Conservation (phyloP, 2,113 vertebrate genomes). For the Lampris megalopsis region DNA sequence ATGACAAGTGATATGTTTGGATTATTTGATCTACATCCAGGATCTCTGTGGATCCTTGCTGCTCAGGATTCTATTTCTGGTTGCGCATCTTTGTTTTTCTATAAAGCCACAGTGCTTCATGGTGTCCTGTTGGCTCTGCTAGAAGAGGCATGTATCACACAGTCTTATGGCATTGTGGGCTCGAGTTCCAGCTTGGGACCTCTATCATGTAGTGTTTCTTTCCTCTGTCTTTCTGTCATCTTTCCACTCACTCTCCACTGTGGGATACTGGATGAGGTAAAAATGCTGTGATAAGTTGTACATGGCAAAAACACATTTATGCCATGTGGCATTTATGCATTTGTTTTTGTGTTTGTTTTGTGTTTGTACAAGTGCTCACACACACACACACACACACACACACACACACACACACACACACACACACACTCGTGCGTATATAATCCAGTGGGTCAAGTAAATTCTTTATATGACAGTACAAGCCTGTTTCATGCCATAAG, state of each 20-base stretch:
- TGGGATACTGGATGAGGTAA: neutral
- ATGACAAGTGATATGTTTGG: constrained; percentile 30
- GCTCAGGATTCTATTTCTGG: constrained; percentile 68
- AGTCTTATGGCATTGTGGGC: constrained; percentile 38
- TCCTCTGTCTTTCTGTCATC: neutral
- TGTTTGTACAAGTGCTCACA: neutral
- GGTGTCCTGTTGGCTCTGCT: constrained; percentile 47
- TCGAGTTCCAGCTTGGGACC: constrained; percentile 43
- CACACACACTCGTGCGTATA: neutral
- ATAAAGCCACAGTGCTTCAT: constrained; percentile 35
- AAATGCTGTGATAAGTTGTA: neutral
- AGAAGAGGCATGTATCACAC: neutral
- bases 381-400: neutral
- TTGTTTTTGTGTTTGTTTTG: too few species aligned
- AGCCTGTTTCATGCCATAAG: neutral
- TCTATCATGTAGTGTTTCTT: constrained; percentile 12
- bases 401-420: constrained; percentile 16
- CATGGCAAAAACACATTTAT: neutral
- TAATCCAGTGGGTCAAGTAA: too few species aligned
- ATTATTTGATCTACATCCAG: constrained; percentile 61
- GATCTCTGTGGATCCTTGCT: constrained; percentile 43
- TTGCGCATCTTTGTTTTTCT: constrained; percentile 26
- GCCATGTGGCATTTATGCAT: too few species aligned
- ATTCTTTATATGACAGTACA: too few species aligned
- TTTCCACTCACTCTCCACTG: neutral